Conservation (phyloP, 2,888 invertebrate species). For the Formica aserva region DNA sequence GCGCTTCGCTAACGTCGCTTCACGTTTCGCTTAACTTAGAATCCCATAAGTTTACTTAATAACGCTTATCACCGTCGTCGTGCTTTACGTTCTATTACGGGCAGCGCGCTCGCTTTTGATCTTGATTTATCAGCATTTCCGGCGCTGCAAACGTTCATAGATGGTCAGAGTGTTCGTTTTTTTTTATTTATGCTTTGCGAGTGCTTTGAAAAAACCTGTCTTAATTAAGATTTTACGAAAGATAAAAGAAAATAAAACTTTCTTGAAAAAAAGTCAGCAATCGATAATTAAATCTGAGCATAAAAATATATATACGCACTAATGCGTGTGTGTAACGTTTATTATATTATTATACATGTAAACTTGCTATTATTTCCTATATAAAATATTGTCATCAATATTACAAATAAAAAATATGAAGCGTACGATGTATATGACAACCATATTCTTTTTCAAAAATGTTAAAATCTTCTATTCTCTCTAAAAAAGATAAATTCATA, state of each 20-base stretch:
- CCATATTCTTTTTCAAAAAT: not conserved
- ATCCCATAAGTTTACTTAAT: constrained; percentile 47
- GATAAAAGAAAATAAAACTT: not conserved
- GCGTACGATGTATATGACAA: not conserved
- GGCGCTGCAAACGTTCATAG: constrained; percentile 24
- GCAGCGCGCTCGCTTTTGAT: constrained; percentile 28
- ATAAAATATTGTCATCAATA: not conserved
- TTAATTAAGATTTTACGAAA: constrained; percentile 12
- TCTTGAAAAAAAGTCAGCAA: constrained; percentile 2
- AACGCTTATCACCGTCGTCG: constrained; percentile 34
- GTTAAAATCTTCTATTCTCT: not conserved
- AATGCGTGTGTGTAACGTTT: not conserved
- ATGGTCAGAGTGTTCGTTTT: constrained; percentile 6
- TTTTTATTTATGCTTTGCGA: constrained; percentile 17
- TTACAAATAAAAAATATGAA: constrained; percentile 19
- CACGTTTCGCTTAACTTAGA: constrained; percentile 15
- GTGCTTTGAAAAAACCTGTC: constrained; percentile 14
- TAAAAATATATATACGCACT: not conserved
- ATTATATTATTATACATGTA: not conserved
- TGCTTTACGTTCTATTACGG: constrained; percentile 27
- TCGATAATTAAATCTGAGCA: constrained; percentile 22
- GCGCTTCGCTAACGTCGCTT: constrained; percentile 8
- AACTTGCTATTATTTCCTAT: not conserved
- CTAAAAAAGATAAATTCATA: not conserved
- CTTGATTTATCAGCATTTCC: constrained; percentile 48